phyloP scores from a whole-genome alignment of 2,797 vertebrate species.

The Sebastes variabilis region DNA sequence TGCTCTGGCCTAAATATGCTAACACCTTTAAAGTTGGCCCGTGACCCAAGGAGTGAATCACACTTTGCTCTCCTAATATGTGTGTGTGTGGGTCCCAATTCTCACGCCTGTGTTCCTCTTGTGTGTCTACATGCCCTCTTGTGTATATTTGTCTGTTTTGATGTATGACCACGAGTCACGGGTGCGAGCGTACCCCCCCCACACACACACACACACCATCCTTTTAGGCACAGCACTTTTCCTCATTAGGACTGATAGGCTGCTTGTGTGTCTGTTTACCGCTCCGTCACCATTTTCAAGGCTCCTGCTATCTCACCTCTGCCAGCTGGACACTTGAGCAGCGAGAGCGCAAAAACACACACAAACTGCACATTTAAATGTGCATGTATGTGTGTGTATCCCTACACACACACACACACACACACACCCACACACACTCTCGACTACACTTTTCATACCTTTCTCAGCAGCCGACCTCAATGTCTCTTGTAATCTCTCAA shows the following conservation, averaged over 20 bases:
- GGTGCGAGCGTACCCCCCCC: not conserved
- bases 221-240: constrained; percentile 61
- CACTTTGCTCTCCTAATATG: constrained; percentile 13
- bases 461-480: constrained; percentile 36
- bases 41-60: constrained; percentile 51
- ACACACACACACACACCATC: constrained; percentile 2
- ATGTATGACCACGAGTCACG: constrained; percentile 51
- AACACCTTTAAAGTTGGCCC: constrained; percentile 62
- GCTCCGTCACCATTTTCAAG: constrained; percentile 69
- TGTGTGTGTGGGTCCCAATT: constrained; percentile 21
- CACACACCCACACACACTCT: not conserved
- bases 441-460: constrained; percentile 29
- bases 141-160: constrained; percentile 47
- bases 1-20: constrained; percentile 70
- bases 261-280: constrained; percentile 73
- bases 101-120: constrained; percentile 19
- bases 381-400: not conserved
- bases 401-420: not conserved
- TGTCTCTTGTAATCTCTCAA: constrained; percentile 65
- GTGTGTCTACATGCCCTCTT: constrained; percentile 32
- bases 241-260: constrained; percentile 73
- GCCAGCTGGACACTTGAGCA: constrained; percentile 76
- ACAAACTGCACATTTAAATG: constrained; percentile 46
- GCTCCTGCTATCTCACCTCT: constrained; percentile 71
- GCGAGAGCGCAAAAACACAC: constrained; percentile 44